Evolutionary conservation across 37 sponge, comb jelly and placozoan genomes (phyloP).

Genomic region (Mnemiopsis leidyi): DNA sequence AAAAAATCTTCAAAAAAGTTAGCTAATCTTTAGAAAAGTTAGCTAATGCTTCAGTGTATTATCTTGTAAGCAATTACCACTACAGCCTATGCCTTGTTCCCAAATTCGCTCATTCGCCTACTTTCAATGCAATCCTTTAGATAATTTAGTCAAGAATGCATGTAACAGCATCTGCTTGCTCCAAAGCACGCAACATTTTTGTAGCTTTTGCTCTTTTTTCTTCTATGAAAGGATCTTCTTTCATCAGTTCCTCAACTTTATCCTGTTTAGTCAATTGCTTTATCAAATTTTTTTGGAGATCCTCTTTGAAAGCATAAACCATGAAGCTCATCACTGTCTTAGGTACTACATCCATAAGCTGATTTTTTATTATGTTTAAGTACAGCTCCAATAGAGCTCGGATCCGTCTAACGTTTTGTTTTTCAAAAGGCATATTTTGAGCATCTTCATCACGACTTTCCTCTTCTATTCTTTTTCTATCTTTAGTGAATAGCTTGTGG

Average conservation of each 20-base stretch:
- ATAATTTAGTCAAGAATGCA: not conserved
- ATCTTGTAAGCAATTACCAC: not conserved
- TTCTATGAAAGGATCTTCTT: not conserved
- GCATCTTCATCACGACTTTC: not conserved
- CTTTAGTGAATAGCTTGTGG: not conserved
- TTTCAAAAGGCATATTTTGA: not conserved
- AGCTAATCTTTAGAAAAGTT: not conserved
- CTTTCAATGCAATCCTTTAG: not conserved
- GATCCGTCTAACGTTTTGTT: not conserved
- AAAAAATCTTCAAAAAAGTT: too few relatives aligned
- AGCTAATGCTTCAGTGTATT: not conserved
- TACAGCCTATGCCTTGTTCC: too few relatives aligned
- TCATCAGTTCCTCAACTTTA: not conserved
- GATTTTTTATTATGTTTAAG: not conserved
- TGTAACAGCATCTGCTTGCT: slow-evolving; percentile 1
- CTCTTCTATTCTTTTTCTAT: not conserved
- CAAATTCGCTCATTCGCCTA: not conserved
- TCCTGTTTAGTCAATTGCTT: not conserved
- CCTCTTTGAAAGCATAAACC: slow-evolving; percentile 20
- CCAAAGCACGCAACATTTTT: slow-evolving; percentile 17
- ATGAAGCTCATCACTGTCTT: slow-evolving; percentile 25
- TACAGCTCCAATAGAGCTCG: not conserved
- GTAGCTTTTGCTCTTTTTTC: not conserved
- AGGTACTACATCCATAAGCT: slow-evolving; percentile 40
- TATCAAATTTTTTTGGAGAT: not conserved